Conservation (phyloP, 1,140 invertebrate genomes). For the Nebria ingens region DNA sequence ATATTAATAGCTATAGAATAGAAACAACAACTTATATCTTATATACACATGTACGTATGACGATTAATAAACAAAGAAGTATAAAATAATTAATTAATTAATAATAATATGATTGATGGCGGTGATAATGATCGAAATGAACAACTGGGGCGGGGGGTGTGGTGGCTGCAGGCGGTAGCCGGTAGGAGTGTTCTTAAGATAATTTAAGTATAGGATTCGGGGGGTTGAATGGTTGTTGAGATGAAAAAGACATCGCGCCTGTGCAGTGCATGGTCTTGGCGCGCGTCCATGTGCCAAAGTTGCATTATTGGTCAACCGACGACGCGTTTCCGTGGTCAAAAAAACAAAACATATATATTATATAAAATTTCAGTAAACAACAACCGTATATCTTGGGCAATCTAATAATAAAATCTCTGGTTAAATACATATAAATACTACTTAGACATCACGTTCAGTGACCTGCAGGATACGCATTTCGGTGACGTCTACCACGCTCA, state of each 20-base stretch:
- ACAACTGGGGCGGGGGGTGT: slow-evolving; percentile 8
- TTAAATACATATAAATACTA: slow-evolving; percentile 9
- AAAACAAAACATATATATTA: slow-evolving; percentile 40
- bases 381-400: slow-evolving; percentile 21
- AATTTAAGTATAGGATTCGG: background rate
- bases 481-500: background rate
- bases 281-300: slow-evolving; percentile 5
- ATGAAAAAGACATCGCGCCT: background rate
- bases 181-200: slow-evolving; percentile 13
- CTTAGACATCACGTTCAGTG: background rate
- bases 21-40: slow-evolving; percentile 37
- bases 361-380: slow-evolving; percentile 39
- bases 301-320: background rate
- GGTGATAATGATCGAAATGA: slow-evolving; percentile 10
- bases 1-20: slow-evolving; percentile 32
- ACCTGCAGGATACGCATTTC: background rate
- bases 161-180: slow-evolving; percentile 15
- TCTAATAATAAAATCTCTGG: slow-evolving; percentile 8
- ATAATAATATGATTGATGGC: background rate
- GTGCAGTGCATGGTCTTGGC: slow-evolving; percentile 7
- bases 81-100: slow-evolving; percentile 6
- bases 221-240: background rate
- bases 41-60: slow-evolving; percentile 32
- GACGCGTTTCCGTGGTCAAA: background rate
- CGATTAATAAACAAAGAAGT: slow-evolving; percentile 29